These are phyloP conservation scores for Corythaixoides concolor DNA, from an alignment of 2,113 vertebrate genomes.

Conservation along the genomic window DNA sequence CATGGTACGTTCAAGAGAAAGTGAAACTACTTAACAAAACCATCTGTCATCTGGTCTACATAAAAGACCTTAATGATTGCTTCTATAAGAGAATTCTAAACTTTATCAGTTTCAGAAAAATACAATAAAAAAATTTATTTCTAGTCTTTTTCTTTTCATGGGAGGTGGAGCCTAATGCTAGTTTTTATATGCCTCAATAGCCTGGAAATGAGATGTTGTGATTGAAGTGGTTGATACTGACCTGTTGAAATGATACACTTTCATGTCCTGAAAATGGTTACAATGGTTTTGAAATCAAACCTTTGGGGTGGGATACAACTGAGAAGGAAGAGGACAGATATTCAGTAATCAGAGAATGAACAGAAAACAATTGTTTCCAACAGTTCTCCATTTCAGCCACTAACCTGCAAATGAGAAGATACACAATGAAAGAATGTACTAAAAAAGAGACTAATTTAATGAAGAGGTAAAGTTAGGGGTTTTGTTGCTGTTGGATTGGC, in stretches of 20 bases:
- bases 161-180: background rate
- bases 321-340: background rate
- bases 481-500: background rate
- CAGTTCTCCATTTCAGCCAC: background rate
- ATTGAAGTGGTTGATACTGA: background rate
- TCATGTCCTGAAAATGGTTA: background rate
- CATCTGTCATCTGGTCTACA: background rate
- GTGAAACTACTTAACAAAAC: background rate
- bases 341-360: background rate
- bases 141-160: background rate
- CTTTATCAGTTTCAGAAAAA: background rate
- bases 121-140: background rate
- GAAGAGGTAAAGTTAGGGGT: background rate
- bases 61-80: background rate
- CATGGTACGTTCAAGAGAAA: background rate
- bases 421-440: background rate
- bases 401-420: background rate
- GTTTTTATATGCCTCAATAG: background rate
- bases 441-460: background rate
- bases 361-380: background rate
- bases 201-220: background rate
- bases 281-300: background rate
- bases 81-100: background rate
- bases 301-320: background rate
- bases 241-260: background rate